Evolutionary conservation across 1,140 invertebrate species (phyloP).

Genomic region (Euwallacea fornicatus): DNA sequence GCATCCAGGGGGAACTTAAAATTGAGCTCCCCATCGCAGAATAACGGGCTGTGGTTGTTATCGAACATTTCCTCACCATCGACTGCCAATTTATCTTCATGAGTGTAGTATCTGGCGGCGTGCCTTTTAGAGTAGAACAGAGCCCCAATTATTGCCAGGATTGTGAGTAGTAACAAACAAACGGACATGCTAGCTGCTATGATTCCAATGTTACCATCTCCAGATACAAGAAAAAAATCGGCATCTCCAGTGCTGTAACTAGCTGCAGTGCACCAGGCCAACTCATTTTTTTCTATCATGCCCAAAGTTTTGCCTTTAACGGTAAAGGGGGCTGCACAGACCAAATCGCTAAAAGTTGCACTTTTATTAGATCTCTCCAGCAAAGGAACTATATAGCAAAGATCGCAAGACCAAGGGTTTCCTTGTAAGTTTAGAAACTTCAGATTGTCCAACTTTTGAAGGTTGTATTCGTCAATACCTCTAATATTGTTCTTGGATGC

Average conservation of each 20-base stretch:
- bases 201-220: slow-evolving; percentile 61
- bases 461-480: slow-evolving; percentile 60
- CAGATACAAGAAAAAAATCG: slow-evolving; percentile 51
- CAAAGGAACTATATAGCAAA: slow-evolving; percentile 63
- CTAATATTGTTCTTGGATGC: slow-evolving; percentile 65
- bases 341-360: slow-evolving; percentile 54
- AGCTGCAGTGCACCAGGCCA: slow-evolving; percentile 57
- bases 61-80: slow-evolving; percentile 58
- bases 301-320: slow-evolving; percentile 57
- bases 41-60: slow-evolving; percentile 50
- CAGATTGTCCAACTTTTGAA: slow-evolving; percentile 58
- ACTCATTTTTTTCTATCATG: slow-evolving; percentile 54
- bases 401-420: slow-evolving; percentile 70
- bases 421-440: slow-evolving; percentile 59
- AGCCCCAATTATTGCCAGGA: slow-evolving; percentile 57
- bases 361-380: slow-evolving; percentile 59
- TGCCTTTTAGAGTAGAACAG: slow-evolving; percentile 64
- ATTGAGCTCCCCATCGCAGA: slow-evolving; percentile 50
- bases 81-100: slow-evolving; percentile 63
- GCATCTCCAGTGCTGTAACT: slow-evolving; percentile 47
- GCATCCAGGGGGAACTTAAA: slow-evolving; percentile 52
- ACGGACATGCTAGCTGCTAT: slow-evolving; percentile 62
- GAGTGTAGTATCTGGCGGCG: slow-evolving; percentile 71
- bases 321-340: slow-evolving; percentile 58
- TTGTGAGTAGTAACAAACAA: slow-evolving; percentile 57